phyloP scores from a whole-genome alignment of 2,113 vertebrate species.

The Semnornis frantzii region DNA sequence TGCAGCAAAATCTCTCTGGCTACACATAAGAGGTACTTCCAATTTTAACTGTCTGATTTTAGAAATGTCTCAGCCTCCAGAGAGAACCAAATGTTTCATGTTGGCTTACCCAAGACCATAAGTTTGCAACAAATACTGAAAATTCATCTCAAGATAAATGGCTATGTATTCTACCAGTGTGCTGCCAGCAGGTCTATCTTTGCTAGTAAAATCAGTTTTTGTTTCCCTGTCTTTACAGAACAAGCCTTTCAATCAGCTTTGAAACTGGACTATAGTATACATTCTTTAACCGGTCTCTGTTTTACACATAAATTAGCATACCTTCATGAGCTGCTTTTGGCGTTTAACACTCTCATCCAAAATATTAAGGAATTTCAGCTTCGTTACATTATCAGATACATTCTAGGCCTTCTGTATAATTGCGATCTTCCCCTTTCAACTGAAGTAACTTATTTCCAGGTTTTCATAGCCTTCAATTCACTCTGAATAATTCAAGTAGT shows the following conservation, averaged over 20 bases:
- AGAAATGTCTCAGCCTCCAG: not conserved
- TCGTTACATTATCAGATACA: not conserved
- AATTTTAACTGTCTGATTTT: not conserved
- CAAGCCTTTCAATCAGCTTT: not conserved
- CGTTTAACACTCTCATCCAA: not conserved
- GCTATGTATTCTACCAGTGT: not conserved
- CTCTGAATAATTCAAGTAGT: not conserved
- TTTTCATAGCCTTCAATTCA: not conserved
- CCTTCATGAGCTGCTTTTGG: not conserved
- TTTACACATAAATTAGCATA: not conserved
- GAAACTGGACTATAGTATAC: not conserved
- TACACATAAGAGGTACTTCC: not conserved
- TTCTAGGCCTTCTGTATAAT: not conserved
- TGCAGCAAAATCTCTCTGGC: not conserved
- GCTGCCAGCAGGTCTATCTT: not conserved
- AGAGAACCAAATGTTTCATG: not conserved
- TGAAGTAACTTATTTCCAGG: not conserved
- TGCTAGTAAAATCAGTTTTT: not conserved
- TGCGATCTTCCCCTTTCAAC: not conserved
- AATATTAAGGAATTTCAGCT: not conserved
- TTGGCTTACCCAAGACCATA: not conserved
- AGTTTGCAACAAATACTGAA: not conserved
- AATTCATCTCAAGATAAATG: not conserved
- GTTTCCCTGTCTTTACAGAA: not conserved
- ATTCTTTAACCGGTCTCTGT: not conserved